Evolutionary conservation across 2,113 vertebrate genomes (phyloP), one percentile per base, ranked within the genome.

Genomic region (Phalacrocorax brasilianus): DNA sequence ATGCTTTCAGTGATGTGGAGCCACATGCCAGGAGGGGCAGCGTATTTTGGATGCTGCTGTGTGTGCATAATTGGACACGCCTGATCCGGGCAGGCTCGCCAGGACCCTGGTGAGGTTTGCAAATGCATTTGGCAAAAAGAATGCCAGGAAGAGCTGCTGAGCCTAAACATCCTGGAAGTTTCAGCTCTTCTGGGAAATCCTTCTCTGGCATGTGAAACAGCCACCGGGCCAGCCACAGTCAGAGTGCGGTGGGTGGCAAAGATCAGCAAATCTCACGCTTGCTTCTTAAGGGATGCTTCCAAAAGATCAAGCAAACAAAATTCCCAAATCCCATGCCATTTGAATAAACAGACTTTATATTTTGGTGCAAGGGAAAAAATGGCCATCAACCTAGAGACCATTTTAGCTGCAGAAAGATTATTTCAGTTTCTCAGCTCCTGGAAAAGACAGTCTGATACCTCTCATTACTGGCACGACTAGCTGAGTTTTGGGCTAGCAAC

Each of bases 51-150:
- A 85, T 52, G 81, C 66, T 89, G 77, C 70, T 67, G n/a, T 78
- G 19, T 53, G 32, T 68, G 62, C 33, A 58, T 75, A 59, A 72
- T 75, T 85, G 77, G 61, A 55, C 47, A 35, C 0, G 2, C 26
- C 49, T 91, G 56, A 70, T 73, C 22, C 0, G 0, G 40, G 33
- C 4, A 11, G 53, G 11, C 82, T 85, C 0, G 4, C 78, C 78
- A 92, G 62, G 79, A 85, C 78, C 75, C 30, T 27, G 44, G 55
- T 47, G 44, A 38, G 42, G 13, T 59, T 87, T 85, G 73, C 59
- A 92, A 92, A 93, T 79, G 17, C 9, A 1, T 73, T 86, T 91
- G 86, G 76, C 79, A 84, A 66, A 75, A 80, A 50, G 32, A 2
- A 7, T 66, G 59, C 68, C 89, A 91, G 65, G 65, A 92, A 44